These are phyloP conservation scores for Nymphicus hollandicus DNA, from an alignment of 2,113 vertebrate genomes.

Conservation along the genomic window DNA sequence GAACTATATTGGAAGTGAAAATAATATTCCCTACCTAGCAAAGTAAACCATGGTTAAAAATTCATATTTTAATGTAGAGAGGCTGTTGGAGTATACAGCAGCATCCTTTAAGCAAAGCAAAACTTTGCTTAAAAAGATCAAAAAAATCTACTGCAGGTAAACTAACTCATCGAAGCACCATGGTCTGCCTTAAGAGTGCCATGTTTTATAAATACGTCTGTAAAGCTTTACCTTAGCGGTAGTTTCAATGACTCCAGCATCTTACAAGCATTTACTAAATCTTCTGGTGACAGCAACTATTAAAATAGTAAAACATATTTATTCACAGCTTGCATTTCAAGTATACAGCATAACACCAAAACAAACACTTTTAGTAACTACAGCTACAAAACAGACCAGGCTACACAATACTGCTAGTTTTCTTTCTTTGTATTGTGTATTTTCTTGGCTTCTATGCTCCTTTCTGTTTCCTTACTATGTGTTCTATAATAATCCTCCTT, in stretches of 20 bases:
- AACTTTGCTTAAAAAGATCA: neutral
- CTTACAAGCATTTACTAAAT: conserved; percentile 94
- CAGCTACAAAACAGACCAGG: neutral
- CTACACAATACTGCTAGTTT: neutral
- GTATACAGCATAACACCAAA: neutral
- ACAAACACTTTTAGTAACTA: neutral
- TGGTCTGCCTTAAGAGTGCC: neutral
- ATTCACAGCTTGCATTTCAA: neutral
- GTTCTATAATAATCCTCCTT: neutral
- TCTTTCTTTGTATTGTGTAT: neutral
- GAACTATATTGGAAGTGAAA: neutral
- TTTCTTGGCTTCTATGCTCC: neutral
- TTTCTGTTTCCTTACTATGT: neutral
- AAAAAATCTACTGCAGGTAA: neutral
- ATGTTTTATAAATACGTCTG: neutral
- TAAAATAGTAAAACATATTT: neutral
- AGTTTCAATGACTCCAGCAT: conserved; percentile 91
- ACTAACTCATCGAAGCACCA: neutral
- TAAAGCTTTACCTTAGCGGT: conserved; percentile 83
- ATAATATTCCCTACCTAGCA: neutral
- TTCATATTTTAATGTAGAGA: neutral
- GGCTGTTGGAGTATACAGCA: neutral
- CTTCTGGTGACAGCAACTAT: conserved; percentile 86
- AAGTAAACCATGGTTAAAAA: neutral
- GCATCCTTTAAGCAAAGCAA: neutral